Evolutionary conservation across 2,797 vertebrate species (phyloP).

Genomic region (Channallabes apus): DNA sequence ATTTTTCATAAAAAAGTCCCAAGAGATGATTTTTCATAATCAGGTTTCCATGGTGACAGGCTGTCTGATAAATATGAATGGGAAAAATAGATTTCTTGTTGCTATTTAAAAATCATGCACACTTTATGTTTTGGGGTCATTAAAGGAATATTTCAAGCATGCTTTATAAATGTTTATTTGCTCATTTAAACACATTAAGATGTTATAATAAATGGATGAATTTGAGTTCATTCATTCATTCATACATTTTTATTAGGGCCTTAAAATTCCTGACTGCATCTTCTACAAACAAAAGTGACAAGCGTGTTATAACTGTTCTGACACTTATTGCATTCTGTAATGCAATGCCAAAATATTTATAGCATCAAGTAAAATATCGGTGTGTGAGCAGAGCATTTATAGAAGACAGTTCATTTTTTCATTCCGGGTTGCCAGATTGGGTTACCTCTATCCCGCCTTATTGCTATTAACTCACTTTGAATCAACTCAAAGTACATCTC

Average conservation of each 20-base stretch:
- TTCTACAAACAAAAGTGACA: not conserved
- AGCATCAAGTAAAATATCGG: not conserved
- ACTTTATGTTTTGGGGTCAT: not conserved
- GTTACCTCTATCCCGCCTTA: not conserved
- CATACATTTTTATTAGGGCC: not conserved
- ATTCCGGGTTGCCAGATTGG: not conserved
- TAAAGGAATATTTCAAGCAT: not conserved
- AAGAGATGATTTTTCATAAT: constrained; percentile 34
- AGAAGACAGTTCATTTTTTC: not conserved
- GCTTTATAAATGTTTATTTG: not conserved
- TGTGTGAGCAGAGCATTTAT: not conserved
- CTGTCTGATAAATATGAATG: constrained; percentile 57
- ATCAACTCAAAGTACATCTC: not conserved
- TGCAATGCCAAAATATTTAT: not conserved
- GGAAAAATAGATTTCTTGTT: constrained; percentile 30
- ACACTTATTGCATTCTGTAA: not conserved
- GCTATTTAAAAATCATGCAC: constrained; percentile 5
- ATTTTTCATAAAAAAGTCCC: no score
- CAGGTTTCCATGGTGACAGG: constrained; percentile 55
- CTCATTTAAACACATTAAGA: not conserved
- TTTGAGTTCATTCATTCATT: not conserved
- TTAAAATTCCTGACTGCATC: not conserved
- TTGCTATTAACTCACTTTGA: not conserved
- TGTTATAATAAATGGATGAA: not conserved
- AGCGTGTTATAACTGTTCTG: not conserved